phyloP scores from a whole-genome alignment of 2,888 invertebrate genomes.

The Acrobasis consociella region DNA sequence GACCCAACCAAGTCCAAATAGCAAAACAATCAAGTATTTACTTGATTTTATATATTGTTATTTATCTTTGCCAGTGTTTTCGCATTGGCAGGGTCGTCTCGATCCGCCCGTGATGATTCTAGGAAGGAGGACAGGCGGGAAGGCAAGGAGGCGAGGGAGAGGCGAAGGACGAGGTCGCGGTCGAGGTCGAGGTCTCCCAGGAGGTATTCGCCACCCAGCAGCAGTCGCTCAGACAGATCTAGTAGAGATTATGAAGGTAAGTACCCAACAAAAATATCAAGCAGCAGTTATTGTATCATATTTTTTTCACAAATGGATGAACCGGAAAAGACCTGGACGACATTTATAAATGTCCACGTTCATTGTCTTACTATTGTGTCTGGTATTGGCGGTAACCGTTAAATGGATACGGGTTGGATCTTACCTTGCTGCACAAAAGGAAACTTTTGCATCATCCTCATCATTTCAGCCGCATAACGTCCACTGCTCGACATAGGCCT shows the following conservation, averaged over 20 bases:
- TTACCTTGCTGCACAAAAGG: no score
- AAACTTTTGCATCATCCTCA: no score
- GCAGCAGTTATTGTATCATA: no score
- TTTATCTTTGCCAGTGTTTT: slow-evolving; percentile 89
- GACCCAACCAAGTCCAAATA: slow-evolving; percentile 34
- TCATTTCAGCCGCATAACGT: no score
- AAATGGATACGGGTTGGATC: no score
- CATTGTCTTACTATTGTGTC: no score
- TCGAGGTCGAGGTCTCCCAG: slow-evolving; percentile 59
- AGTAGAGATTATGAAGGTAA: slow-evolving; percentile 47
- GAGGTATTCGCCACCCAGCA: slow-evolving; percentile 42
- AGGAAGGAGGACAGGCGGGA: slow-evolving; percentile 56
- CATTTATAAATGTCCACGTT: no score
- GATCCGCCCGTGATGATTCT: slow-evolving; percentile 82
- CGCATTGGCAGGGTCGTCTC: slow-evolving; percentile 87
- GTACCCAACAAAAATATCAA: no score
- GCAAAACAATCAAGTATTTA: slow-evolving; percentile 44
- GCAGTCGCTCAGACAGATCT: slow-evolving; percentile 38
- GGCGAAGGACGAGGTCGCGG: slow-evolving; percentile 44
- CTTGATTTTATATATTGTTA: slow-evolving; percentile 54
- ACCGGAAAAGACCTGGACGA: no score
- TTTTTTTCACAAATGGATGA: no score
- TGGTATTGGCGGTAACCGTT: no score
- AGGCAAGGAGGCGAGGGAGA: slow-evolving; percentile 37
- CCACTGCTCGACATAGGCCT: no score